Conservation (phyloP, 2,888 invertebrate genomes). For the Vesta saturnalis region DNA sequence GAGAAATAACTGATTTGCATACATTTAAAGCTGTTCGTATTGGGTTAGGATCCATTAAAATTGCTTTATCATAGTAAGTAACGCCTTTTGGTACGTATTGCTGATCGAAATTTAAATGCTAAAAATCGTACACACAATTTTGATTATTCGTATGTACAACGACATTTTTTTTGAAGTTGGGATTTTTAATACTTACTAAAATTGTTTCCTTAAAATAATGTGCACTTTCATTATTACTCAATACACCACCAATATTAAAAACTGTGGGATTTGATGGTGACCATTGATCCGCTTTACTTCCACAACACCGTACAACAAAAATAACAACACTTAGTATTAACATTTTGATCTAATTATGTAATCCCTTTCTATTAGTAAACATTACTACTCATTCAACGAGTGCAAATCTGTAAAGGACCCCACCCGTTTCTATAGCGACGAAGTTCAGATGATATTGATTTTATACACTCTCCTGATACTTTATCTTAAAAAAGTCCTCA, state of each 20-base stretch:
- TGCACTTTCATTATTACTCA: slow-evolving; percentile 84
- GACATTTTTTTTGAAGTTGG: too few species aligned
- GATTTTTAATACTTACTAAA: slow-evolving; percentile 70
- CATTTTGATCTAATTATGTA: slow-evolving; percentile 9
- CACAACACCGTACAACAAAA: neutral
- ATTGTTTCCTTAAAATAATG: slow-evolving; percentile 85
- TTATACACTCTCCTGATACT: too few species aligned
- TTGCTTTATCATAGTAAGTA: slow-evolving; percentile 87
- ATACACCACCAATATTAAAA: slow-evolving; percentile 93
- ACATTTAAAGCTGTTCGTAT: slow-evolving; percentile 94
- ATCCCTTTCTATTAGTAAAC: neutral
- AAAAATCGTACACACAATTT: slow-evolving; percentile 50
- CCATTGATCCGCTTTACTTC: slow-evolving; percentile 48
- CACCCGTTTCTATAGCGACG: slow-evolving; percentile 47
- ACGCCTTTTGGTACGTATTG: slow-evolving; percentile 86
- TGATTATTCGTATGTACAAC: neutral
- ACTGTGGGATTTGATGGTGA: slow-evolving; percentile 58
- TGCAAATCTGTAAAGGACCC: slow-evolving; percentile 41
- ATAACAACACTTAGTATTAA: neutral
- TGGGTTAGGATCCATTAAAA: slow-evolving; percentile 94
- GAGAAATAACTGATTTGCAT: slow-evolving; percentile 89
- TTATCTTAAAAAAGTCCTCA: too few species aligned
- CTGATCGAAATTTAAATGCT: slow-evolving; percentile 87
- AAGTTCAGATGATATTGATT: slow-evolving; percentile 51
- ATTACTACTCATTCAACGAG: neutral